Conservation (phyloP, 1,140 invertebrate species). For the Orussus abietinus region DNA sequence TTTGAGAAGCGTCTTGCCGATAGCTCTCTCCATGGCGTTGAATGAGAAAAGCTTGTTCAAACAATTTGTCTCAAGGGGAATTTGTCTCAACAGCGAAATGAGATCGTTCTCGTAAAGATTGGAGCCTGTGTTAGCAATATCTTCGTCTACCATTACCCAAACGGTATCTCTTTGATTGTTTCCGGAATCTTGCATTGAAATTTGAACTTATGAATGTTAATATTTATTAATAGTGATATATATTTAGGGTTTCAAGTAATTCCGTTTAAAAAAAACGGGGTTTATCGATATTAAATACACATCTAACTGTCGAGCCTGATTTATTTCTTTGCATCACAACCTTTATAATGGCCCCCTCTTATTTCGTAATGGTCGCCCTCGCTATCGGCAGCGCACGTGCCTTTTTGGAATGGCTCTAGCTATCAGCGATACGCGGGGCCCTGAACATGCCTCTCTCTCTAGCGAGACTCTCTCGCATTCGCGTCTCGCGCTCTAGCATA, state of each 20-base stretch:
- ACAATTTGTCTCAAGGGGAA: constrained; percentile 68
- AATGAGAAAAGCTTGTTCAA: constrained; percentile 57
- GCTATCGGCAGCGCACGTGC: no score
- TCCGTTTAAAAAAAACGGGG: constrained; percentile 7
- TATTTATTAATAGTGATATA: constrained; percentile 2
- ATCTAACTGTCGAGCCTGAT: no score
- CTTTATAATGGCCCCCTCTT: no score
- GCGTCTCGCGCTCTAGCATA: no score
- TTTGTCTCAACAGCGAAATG: constrained; percentile 70
- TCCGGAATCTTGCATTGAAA: constrained; percentile 40
- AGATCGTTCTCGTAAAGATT: constrained; percentile 73
- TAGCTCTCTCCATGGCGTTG: constrained; percentile 50
- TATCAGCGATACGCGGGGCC: no score
- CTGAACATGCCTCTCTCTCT: no score
- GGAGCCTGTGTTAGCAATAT: constrained; percentile 56
- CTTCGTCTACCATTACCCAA: constrained; percentile 77
- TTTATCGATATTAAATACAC: no score
- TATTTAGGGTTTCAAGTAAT: constrained; percentile 12
- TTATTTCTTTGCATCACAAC: no score
- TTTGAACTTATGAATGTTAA: constrained; percentile 36
- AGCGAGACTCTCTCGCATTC: no score
- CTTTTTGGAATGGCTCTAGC: no score
- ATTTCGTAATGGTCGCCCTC: no score
- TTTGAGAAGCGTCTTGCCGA: constrained; percentile 57
- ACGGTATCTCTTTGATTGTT: constrained; percentile 53